Evolutionary conservation across 2,888 invertebrate genomes (phyloP).

Genomic region (Aleiodes alternator): DNA sequence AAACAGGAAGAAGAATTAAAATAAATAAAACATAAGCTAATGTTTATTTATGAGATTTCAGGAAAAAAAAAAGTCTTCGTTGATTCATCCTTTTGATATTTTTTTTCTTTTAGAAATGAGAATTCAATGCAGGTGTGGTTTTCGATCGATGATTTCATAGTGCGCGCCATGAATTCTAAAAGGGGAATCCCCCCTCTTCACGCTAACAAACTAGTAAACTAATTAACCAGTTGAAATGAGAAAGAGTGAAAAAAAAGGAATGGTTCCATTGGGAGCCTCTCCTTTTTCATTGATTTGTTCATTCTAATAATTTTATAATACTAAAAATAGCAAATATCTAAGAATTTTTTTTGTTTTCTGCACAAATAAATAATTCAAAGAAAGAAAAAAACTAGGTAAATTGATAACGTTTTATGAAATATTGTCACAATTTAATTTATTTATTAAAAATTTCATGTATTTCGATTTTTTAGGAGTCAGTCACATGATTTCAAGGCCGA

Average conservation of each 20-base stretch:
- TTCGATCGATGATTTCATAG: slow-evolving; percentile 7
- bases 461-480: too few species aligned
- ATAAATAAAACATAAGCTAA: not conserved
- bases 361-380: too few species aligned
- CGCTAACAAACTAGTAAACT: not conserved
- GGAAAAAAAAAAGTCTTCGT: not conserved
- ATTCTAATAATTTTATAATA: not conserved
- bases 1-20: too few species aligned
- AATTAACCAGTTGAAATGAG: not conserved
- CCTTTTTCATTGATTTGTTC: slow-evolving; percentile 3
- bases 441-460: too few species aligned
- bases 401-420: too few species aligned
- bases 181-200: not conserved
- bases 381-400: too few species aligned
- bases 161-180: not conserved
- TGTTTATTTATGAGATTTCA: slow-evolving; percentile 10
- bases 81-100: not conserved
- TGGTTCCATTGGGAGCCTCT: not conserved
- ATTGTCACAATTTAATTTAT: too few species aligned
- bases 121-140: not conserved
- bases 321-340: too few species aligned
- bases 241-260: too few species aligned
- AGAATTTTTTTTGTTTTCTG: too few species aligned
- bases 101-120: not conserved
- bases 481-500: too few species aligned